phyloP scores from a whole-genome alignment of 2,888 invertebrate genomes.

The Sepiola atlantica region DNA sequence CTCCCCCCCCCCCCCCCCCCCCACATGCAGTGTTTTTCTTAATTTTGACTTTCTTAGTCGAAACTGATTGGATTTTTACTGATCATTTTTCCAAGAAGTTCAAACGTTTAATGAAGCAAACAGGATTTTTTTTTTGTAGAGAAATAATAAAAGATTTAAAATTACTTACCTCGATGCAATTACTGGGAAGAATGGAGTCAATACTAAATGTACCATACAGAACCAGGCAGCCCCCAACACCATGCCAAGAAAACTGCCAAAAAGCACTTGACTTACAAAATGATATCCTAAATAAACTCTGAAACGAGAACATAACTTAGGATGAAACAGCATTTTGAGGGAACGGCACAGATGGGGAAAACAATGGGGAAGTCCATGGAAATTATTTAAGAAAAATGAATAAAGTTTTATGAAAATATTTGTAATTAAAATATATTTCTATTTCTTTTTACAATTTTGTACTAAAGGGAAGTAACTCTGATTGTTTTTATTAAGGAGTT shows the following conservation, averaged over 20 bases:
- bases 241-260: slow-evolving; percentile 85
- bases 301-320: slow-evolving; percentile 76
- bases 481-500: too few species aligned
- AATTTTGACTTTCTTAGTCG: too few species aligned
- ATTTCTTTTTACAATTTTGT: too few species aligned
- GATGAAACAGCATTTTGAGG: background rate
- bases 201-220: slow-evolving; percentile 83
- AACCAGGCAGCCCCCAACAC: slow-evolving; percentile 88
- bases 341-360: background rate
- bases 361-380: background rate
- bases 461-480: too few species aligned
- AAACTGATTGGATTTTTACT: too few species aligned
- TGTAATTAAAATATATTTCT: too few species aligned
- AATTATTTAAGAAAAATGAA: too few species aligned
- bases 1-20: too few species aligned
- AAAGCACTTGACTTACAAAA: slow-evolving; percentile 86
- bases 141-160: background rate
- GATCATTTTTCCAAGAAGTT: too few species aligned
- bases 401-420: too few species aligned
- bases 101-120: background rate
- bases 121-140: background rate
- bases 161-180: slow-evolving; percentile 87
- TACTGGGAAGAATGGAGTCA: slow-evolving; percentile 89
- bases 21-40: too few species aligned
- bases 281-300: slow-evolving; percentile 92